Conservation (phyloP, 2,888 invertebrate genomes). For the Hesperia comma region DNA sequence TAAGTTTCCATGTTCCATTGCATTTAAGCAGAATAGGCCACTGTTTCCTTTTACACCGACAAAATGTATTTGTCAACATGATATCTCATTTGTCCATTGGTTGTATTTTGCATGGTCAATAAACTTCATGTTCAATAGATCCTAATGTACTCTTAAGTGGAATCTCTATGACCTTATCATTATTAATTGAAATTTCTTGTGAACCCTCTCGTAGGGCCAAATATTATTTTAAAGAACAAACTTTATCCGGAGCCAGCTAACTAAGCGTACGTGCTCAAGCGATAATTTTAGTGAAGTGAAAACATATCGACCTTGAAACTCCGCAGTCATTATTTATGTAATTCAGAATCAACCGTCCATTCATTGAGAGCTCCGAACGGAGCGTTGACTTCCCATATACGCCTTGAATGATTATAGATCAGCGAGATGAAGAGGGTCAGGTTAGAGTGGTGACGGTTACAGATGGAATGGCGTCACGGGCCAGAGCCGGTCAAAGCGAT, state of each 20-base stretch:
- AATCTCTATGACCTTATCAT: background rate
- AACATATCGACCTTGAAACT: slow-evolving; percentile 35
- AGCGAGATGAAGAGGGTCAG: slow-evolving; percentile 44
- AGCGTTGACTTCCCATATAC: slow-evolving; percentile 28
- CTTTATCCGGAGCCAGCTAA: background rate
- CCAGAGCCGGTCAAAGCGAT: slow-evolving; percentile 55
- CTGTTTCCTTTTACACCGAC: slow-evolving; percentile 32
- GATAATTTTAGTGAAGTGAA: slow-evolving; percentile 28
- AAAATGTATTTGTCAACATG: slow-evolving; percentile 28
- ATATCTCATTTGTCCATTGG: slow-evolving; percentile 20
- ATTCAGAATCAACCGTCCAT: slow-evolving; percentile 29
- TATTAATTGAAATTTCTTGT: background rate
- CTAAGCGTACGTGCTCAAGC: slow-evolving; percentile 14
- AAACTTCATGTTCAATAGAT: background rate
- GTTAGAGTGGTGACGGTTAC: slow-evolving; percentile 48
- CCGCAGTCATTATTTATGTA: slow-evolving; percentile 38
- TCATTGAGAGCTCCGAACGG: slow-evolving; percentile 27
- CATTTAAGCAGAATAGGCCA: slow-evolving; percentile 28
- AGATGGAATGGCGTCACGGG: slow-evolving; percentile 54
- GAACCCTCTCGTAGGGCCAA: background rate
- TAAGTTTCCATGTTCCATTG: slow-evolving; percentile 31
- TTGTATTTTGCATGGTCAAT: background rate
- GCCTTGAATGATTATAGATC: slow-evolving; percentile 34
- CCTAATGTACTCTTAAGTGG: background rate
- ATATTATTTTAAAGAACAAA: slow-evolving; percentile 24